These are phyloP conservation scores for Dermolepida albohirtum DNA, from an alignment of 2,888 invertebrate genomes.

Conservation along the genomic window DNA sequence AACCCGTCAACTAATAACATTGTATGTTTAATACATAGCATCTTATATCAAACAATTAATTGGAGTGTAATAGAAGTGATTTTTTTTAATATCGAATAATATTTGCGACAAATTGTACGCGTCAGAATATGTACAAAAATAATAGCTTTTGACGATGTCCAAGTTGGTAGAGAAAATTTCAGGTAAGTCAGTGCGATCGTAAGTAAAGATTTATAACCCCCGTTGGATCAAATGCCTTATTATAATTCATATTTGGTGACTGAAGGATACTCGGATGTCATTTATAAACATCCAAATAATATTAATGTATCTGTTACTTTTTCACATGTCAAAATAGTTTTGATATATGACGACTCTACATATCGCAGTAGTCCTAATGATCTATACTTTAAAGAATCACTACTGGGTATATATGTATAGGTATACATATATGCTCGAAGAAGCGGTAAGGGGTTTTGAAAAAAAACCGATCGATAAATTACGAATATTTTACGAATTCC, in stretches of 20 bases:
- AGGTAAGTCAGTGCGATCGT: slow-evolving; percentile 13
- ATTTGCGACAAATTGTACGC: background rate
- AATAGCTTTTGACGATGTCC: background rate
- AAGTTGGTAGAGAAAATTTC: background rate
- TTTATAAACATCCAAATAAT: slow-evolving; percentile 57
- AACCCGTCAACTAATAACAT: no score
- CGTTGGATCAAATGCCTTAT: slow-evolving; percentile 37
- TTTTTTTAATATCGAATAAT: no score
- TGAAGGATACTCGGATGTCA: slow-evolving; percentile 50
- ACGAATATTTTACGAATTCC: slow-evolving; percentile 13
- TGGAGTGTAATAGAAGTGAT: no score
- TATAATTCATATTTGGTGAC: slow-evolving; percentile 51
- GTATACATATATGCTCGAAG: slow-evolving; percentile 31
- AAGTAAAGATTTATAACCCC: slow-evolving; percentile 28
- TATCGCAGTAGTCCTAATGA: slow-evolving; percentile 60
- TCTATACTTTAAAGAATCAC: slow-evolving; percentile 55
- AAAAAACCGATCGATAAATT: slow-evolving; percentile 44
- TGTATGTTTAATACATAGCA: no score
- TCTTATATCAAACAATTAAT: no score
- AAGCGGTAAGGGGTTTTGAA: slow-evolving; percentile 27
- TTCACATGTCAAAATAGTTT: slow-evolving; percentile 60
- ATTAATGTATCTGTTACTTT: slow-evolving; percentile 58
- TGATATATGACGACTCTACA: slow-evolving; percentile 59
- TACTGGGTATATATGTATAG: slow-evolving; percentile 54
- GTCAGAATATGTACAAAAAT: background rate